Evolutionary conservation across 2,888 invertebrate species (phyloP).

Genomic region (Tillus elongatus): DNA sequence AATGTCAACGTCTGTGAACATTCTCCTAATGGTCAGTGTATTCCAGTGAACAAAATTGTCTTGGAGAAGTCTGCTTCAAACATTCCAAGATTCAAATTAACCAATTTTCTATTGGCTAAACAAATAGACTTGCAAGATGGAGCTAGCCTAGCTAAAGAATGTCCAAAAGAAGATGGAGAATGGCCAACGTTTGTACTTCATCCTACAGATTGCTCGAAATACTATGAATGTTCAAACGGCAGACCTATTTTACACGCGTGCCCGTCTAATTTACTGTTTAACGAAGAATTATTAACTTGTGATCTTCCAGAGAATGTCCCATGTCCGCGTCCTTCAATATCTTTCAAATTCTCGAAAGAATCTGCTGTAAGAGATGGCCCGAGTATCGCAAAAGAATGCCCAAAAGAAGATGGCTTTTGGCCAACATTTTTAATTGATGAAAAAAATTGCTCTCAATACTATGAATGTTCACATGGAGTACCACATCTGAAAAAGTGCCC

Average conservation of each 20-base stretch:
- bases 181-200: neutral
- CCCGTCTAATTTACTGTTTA: neutral
- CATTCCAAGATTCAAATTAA: no score
- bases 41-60: no score
- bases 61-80: no score
- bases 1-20: slow-evolving; percentile 1
- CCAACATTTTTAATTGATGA: neutral
- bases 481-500: neutral
- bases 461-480: slow-evolving; percentile 2
- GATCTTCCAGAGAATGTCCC: neutral
- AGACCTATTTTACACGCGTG: neutral
- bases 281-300: neutral
- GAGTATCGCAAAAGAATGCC: no score
- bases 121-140: no score
- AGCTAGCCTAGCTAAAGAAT: no score
- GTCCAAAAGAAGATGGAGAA: neutral
- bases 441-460: neutral
- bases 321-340: no score
- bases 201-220: neutral
- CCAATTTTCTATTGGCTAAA: no score
- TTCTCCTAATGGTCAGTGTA: no score
- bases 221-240: neutral
- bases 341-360: no score
- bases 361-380: neutral
- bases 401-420: neutral